These are phyloP conservation scores for Apistogramma diplotaenia DNA, from an alignment of 2,113 vertebrate genomes.

Conservation along the genomic window DNA sequence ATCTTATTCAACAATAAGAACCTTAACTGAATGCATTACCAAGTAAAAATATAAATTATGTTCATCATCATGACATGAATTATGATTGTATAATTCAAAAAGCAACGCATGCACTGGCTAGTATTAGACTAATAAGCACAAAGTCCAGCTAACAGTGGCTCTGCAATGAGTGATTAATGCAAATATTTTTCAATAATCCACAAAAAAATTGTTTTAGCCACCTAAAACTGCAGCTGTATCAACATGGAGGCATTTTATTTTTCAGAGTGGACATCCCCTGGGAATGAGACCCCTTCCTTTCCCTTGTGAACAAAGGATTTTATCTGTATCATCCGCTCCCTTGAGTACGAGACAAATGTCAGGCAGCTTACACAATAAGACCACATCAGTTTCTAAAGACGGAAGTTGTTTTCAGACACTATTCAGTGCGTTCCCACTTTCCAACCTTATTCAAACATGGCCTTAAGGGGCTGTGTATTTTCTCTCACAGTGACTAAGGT, in stretches of 20 bases:
- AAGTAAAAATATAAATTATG: neutral
- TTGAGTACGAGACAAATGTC: conserved; percentile 39
- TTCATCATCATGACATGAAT: neutral
- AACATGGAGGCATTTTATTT: neutral
- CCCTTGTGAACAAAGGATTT: conserved; percentile 33
- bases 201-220: neutral
- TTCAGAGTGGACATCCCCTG: neutral
- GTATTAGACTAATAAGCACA: neutral
- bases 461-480: conserved; percentile 28
- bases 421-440: neutral
- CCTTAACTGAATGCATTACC: neutral
- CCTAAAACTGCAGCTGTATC: conserved; percentile 8
- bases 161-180: neutral
- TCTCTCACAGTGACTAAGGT: conserved; percentile 1
- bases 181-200: neutral
- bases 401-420: neutral
- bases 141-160: neutral
- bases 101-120: neutral
- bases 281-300: conserved; percentile 16
- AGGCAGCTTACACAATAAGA: neutral
- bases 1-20: neutral
- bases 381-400: neutral
- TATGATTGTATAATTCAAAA: neutral
- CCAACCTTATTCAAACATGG: neutral
- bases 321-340: conserved; percentile 27